Base-by-base conservation (phyloP, 2,797 vertebrate genomes). In the Rhinichthys osculus region DNA sequence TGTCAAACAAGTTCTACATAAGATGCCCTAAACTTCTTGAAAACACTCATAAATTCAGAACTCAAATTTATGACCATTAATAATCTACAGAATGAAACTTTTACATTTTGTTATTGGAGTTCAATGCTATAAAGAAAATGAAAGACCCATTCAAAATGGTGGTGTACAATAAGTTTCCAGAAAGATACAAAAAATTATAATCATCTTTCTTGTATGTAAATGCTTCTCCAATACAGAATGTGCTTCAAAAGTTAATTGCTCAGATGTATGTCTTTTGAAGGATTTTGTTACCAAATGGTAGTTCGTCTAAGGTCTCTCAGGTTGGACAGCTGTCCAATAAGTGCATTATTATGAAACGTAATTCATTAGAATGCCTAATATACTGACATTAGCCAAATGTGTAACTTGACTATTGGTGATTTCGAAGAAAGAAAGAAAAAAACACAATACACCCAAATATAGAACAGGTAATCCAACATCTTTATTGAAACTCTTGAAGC, bases 401-500 rank as follows among this genome's bases (percentile, higher is more conserved):
- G 5, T 17, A 19, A 47, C 14, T 47, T 19, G 4, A 74, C 17
- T 30, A 19, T 47, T 72, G 7, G 3, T 27, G 13, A 44, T 2
- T 72, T 13, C 0, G 4, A 21, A 5, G 67, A 27, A 27, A 27
- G 27, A 27, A 27, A 27, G 7, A 62, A 21, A 69, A n/a, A 59
- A 35, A 7, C 8, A 33, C 13, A 30, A n/a, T 14, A 66, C 27
- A 71, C 88, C 42, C 92, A 88, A 77, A 67, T 89, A 91, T 23
- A 77, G 5, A 77, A 13, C 52, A 77, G 21, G 38, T 92, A 92
- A 95, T 91, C 93, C 94, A 96, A 95, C 95, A 95, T 94, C 94
- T 97, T 95, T 95, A 96, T 94, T 96, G 95, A 95, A 96, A 96
- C 92, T 94, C 89, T 94, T 94, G 94, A 94, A 95, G 95, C 93